Evolutionary conservation across 2,113 vertebrate genomes (phyloP), one percentile per base, ranked within the genome.

Genomic region (Hippocampus barbouri): DNA sequence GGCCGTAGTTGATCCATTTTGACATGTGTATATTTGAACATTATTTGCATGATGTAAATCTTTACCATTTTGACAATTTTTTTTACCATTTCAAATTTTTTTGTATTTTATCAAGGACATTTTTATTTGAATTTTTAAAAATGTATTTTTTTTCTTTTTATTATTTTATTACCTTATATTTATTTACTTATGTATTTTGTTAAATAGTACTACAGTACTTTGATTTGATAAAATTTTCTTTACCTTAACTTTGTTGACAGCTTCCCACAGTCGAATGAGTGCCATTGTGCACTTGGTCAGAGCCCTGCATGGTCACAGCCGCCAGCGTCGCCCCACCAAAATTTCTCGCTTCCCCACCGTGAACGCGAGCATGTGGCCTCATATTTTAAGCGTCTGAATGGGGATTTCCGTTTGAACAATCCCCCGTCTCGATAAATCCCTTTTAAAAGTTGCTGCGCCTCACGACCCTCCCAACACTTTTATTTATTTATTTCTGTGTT

Each of bases 371-470:
- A 95, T 94, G 93, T 93, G 91, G 89, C 93, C 94, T 94, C 93
- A 91, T 95, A 94, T 95, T 97, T 95, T 96, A 96, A 96, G 95
- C 93, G 93, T 91, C 86, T 91, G 92, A 93, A 93, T 94, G 91
- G 90, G 94, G 94, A 96, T 96, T 96, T 98, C 96, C 93, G 94
- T 96, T 96, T 95, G 94, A 95, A 94, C 94, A 94, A 95, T 96
- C 96, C 93, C 96, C 93, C 92, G 93, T 95, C 94, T 94, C 91
- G 93, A 94, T 95, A 97, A 98, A 95, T 98, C 94, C 94, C 93
- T 96, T 66, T 96, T 95, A 95, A 96, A 89, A 96, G 94, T 94
- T 91, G 93, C 93, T 93, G 91, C 91, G 94, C 93, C 89, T 93
- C 89, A 88, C 91, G 93, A 94, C 94, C 93, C 89, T 89, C 89